phyloP scores from a whole-genome alignment of 2,797 vertebrate species.

The Mormyrus proboscirostris region DNA sequence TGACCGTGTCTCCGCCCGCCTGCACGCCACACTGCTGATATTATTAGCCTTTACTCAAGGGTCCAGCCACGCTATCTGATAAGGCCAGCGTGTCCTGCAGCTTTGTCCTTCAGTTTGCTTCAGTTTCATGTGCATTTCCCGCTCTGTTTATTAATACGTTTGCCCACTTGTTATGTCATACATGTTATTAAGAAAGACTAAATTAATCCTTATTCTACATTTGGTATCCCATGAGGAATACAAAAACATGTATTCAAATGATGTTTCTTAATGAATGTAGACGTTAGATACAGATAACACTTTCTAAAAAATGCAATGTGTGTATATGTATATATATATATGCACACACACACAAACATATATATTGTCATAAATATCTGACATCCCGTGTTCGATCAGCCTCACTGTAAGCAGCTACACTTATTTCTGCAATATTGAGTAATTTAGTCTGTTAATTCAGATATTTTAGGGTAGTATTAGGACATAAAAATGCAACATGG shows the following conservation, averaged over 20 bases:
- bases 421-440: not conserved
- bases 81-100: slow-evolving; percentile 22
- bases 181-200: not conserved
- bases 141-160: not conserved
- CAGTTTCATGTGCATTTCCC: not conserved
- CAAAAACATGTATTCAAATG: not conserved
- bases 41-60: slow-evolving; percentile 37
- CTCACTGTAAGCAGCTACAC: not conserved
- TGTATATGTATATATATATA: not conserved
- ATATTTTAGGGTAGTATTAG: not conserved
- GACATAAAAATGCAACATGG: not conserved
- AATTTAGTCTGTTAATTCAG: not conserved
- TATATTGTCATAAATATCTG: not conserved
- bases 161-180: not conserved
- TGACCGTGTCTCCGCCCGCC: not conserved
- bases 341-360: not conserved
- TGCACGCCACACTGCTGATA: slow-evolving; percentile 21
- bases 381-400: not conserved
- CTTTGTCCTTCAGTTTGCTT: slow-evolving; percentile 24
- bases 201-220: not conserved
- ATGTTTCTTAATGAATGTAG: not conserved
- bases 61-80: slow-evolving; percentile 29
- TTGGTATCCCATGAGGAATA: not conserved
- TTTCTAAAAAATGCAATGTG: not conserved
- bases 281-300: not conserved